Percentiles rank a stretch among this genome's conserved stretches.
Conservation (phyloP, 2,888 invertebrate genomes). For the Pelosia muscerda region DNA sequence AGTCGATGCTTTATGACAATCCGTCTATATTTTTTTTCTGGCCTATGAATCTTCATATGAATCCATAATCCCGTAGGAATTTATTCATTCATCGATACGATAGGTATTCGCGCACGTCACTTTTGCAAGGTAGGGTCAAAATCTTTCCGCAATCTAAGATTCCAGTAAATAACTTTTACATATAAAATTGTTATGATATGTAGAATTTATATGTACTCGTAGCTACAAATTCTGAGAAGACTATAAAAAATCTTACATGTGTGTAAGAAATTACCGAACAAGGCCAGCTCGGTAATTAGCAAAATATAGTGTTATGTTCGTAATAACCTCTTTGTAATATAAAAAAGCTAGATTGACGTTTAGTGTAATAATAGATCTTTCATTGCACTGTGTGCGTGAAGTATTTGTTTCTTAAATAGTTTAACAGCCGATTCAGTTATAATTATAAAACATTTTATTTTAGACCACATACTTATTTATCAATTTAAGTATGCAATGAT, state of each 20-base stretch:
- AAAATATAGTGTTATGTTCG: slow-evolving; percentile 16
- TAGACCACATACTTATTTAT: background rate
- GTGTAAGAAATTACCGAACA: slow-evolving; percentile 30
- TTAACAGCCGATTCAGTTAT: background rate
- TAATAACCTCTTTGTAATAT: slow-evolving; percentile 9
- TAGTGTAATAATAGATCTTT: background rate
- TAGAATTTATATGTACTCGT: background rate
- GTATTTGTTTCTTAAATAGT: background rate
- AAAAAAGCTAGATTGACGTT: background rate
- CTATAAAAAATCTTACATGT: background rate
- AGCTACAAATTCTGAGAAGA: background rate
- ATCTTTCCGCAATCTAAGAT: background rate
- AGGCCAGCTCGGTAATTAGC: slow-evolving; percentile 48
- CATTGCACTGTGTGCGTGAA: background rate
- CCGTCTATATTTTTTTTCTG: too few relatives aligned
- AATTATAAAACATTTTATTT: background rate
- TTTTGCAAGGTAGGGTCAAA: too few relatives aligned
- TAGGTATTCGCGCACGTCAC: too few relatives aligned
- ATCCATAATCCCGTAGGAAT: too few relatives aligned
- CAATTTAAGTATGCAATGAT: background rate
- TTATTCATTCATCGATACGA: too few relatives aligned
- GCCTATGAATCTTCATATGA: too few relatives aligned
- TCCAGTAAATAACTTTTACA: background rate
- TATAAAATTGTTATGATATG: background rate
- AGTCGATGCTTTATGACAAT: too few relatives aligned